Percentiles rank a stretch among this genome's conserved stretches.
Conservation (phyloP, 2,888 invertebrate genomes). For the Papilio protenor region DNA sequence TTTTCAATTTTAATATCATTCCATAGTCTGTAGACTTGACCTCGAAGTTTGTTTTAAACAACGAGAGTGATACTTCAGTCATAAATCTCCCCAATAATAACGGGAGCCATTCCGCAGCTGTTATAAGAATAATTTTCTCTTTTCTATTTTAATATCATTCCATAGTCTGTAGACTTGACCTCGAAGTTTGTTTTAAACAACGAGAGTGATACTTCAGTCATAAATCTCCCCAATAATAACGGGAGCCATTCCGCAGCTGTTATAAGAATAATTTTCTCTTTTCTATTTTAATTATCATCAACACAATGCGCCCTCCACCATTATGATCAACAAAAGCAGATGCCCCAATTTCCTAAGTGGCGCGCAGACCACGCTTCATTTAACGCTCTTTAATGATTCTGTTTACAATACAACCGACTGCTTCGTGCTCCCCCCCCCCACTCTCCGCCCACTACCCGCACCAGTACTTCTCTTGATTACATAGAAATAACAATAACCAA, state of each 20-base stretch:
- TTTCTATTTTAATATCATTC: constrained; percentile 23
- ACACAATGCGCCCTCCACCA: constrained; percentile 27
- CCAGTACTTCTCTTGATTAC: background rate
- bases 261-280: constrained; percentile 7
- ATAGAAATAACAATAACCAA: background rate
- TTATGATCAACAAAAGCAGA: constrained; percentile 62
- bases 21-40: background rate
- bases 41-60: constrained; percentile 5
- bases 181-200: constrained; percentile 5
- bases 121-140: constrained; percentile 3
- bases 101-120: background rate
- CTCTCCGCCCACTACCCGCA: background rate
- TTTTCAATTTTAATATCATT: background rate
- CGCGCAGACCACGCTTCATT: constrained; percentile 44
- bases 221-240: constrained; percentile 6
- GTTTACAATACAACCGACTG: constrained; percentile 23
- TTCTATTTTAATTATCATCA: constrained; percentile 33
- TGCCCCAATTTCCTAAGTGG: constrained; percentile 60
- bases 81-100: constrained; percentile 7
- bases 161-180: background rate
- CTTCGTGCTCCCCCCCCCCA: background rate
- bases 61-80: background rate
- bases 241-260: background rate
- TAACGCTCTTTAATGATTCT: constrained; percentile 41
- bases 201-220: background rate